Evolutionary conservation across 2,888 invertebrate species (phyloP).

Genomic region (Cotesia congregata): DNA sequence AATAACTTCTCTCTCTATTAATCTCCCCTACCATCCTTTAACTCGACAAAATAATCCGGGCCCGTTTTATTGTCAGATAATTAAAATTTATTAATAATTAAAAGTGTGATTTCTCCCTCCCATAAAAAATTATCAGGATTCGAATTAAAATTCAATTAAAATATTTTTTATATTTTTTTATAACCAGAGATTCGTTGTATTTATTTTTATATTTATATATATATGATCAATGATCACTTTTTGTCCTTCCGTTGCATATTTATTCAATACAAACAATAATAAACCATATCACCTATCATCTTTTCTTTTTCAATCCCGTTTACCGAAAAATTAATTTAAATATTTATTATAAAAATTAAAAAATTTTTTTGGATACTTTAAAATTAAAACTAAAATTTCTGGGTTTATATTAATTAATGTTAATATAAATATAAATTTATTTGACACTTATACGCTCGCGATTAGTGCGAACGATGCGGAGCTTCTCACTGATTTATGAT

Average conservation of each 20-base stretch:
- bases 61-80: slow-evolving; percentile 38
- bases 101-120: slow-evolving; percentile 48
- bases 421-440: not conserved
- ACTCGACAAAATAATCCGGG: slow-evolving; percentile 23
- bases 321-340: not conserved
- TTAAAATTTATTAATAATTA: slow-evolving; percentile 47
- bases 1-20: slow-evolving; percentile 30
- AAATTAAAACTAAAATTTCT: not conserved
- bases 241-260: slow-evolving; percentile 28
- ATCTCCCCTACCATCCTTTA: slow-evolving; percentile 15
- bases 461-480: slow-evolving; percentile 34
- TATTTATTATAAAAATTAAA: not conserved
- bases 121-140: slow-evolving; percentile 35
- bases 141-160: slow-evolving; percentile 36
- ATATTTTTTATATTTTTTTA: not conserved
- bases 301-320: slow-evolving; percentile 27
- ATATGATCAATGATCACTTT: slow-evolving; percentile 34
- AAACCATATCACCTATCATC: slow-evolving; percentile 32
- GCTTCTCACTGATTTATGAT: slow-evolving; percentile 34
- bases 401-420: not conserved
- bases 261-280: slow-evolving; percentile 20
- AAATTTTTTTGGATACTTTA: not conserved
- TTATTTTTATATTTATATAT: slow-evolving; percentile 53
- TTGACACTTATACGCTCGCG: slow-evolving; percentile 11
- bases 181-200: slow-evolving; percentile 50